Evolutionary conservation across 92 coral and sea anemone genomes (phyloP).

Genomic region (Virgularia gustaviana): DNA sequence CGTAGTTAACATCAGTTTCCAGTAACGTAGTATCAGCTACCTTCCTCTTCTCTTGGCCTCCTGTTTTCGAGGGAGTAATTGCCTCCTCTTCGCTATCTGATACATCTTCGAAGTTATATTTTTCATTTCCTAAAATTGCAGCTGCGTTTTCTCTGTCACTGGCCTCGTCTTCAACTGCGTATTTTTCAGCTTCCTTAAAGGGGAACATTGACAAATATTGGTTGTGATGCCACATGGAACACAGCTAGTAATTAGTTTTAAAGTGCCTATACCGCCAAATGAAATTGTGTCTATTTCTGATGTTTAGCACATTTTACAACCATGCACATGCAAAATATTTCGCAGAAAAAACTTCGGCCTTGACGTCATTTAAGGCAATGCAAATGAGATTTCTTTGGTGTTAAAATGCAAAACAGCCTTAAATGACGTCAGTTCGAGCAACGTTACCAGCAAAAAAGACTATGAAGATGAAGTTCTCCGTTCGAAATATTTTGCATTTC

Average conservation of each 20-base stretch:
- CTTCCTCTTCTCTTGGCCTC: slow-evolving; percentile 22
- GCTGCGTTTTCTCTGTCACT: neutral
- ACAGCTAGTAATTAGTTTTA: neutral
- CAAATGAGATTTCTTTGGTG: too few relatives aligned
- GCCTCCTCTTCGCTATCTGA: slow-evolving; percentile 38
- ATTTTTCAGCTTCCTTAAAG: neutral
- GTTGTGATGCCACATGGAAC: neutral
- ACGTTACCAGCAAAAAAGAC: too few relatives aligned
- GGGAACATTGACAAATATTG: neutral
- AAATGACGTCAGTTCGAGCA: too few relatives aligned
- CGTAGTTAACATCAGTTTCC: neutral
- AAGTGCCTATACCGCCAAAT: too few relatives aligned
- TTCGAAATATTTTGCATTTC: too few relatives aligned
- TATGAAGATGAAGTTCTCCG: too few relatives aligned
- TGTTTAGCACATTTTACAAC: too few relatives aligned
- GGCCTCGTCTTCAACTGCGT: neutral
- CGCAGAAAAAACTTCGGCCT: too few relatives aligned
- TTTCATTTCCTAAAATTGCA: slow-evolving; percentile 21
- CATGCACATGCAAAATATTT: too few relatives aligned
- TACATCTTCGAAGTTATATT: slow-evolving; percentile 21
- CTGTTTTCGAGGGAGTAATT: slow-evolving; percentile 17
- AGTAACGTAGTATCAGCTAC: neutral
- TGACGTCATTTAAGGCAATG: too few relatives aligned
- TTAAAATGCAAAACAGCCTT: too few relatives aligned
- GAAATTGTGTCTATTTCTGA: too few relatives aligned